phyloP scores from a whole-genome alignment of 2,113 vertebrate genomes.

The Serilophus lunatus region DNA sequence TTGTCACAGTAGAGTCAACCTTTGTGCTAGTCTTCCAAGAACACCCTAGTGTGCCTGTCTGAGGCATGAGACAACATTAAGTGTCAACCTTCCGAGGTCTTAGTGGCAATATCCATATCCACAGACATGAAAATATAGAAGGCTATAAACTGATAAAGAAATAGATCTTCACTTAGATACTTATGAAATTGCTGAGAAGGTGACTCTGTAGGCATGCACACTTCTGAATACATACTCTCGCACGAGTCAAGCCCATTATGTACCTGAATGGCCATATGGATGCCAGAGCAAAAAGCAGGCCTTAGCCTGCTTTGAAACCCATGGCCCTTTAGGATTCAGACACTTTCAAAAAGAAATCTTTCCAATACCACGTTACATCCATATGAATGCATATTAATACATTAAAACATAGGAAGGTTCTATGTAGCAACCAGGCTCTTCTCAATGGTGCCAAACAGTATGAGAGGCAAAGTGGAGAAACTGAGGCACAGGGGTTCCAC shows the following conservation, averaged over 20 bases:
- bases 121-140: rapidly evolving
- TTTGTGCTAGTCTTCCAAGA: background rate
- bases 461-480: background rate
- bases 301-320: background rate
- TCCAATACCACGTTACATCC: background rate
- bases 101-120: rapidly evolving
- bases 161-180: background rate
- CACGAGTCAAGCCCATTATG: background rate
- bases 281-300: background rate
- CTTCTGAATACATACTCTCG: background rate
- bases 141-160: background rate
- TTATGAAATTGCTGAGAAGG: background rate
- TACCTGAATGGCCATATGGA: background rate
- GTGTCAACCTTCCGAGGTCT: background rate
- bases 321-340: background rate
- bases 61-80: rapidly evolving
- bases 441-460: background rate
- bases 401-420: too few species aligned
- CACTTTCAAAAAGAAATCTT: background rate
- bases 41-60: rapidly evolving
- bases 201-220: rapidly evolving
- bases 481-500: too few species aligned
- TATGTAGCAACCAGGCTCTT: background rate
- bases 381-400: too few species aligned
- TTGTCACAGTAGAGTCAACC: background rate